Evolutionary conservation across 2,888 invertebrate species (phyloP), one percentile per base, ranked within the genome.

Genomic region (Protula sp.): DNA sequence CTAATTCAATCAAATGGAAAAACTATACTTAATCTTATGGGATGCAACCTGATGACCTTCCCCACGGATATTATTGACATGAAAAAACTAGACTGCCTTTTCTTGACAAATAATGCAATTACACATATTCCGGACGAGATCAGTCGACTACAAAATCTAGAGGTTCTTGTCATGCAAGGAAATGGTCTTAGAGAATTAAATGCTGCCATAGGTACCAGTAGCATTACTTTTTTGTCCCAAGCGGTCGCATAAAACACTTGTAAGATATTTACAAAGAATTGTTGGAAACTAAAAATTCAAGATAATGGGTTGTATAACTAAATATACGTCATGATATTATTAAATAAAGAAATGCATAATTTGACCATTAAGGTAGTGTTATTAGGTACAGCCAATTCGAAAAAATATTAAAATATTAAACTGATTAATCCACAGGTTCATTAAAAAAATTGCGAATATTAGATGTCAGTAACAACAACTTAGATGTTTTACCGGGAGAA

Each of bases 391-490:
- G n/a, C n/a, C n/a, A n/a, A n/a, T n/a, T n/a, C n/a, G n/a, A n/a
- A n/a, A n/a, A n/a, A n/a, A n/a, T n/a, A n/a, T n/a, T n/a, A n/a
- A n/a, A n/a, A n/a, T n/a, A n/a, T n/a, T n/a, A n/a, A n/a, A n/a
- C n/a, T n/a, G n/a, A n/a, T n/a, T n/a, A n/a, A n/a, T 38, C n/a
- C 3, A 38, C 74, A 2, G 73, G 71, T 57, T 58, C 64, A 1
- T 61, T 76, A n/a, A 60, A 62, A 14, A 67, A 70, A 5, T 58
- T 74, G 2, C 64, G 70, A 58, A 57, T 72, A 4, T 62, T 78
- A 19, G 75, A 77, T 55, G 53, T 76, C 3, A 74, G 75, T 5
- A 71, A 72, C 30, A 78, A 78, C 59, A 70, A 72, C 38, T 66
- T 78, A n/a, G 59, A 59, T 2, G 67, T 66, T 19, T 58, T 77